Evolutionary conservation across 2,113 vertebrate species (phyloP).

Genomic region (Cnemophilus loriae): DNA sequence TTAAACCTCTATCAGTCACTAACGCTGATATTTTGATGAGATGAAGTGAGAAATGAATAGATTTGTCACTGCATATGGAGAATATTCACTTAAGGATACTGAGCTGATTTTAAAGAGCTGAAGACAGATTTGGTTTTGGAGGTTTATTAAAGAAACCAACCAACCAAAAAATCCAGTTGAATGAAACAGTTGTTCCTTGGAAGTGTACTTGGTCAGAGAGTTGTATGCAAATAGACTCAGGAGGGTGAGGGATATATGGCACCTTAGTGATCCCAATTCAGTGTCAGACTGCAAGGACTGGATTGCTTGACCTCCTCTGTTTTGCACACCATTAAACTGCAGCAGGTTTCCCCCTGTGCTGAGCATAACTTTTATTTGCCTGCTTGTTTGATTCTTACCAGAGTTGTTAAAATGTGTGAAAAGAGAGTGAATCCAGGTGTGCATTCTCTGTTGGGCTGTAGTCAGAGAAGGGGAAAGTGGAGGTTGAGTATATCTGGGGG

Average conservation of each 20-base stretch:
- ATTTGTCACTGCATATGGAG: not conserved
- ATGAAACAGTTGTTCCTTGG: not conserved
- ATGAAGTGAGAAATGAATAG: not conserved
- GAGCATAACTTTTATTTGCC: not conserved
- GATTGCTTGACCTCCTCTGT: not conserved
- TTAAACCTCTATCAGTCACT: not conserved
- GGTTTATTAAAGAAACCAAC: not conserved
- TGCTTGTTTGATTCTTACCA: not conserved
- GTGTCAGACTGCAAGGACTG: not conserved
- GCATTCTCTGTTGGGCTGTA: not conserved
- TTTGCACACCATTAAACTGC: not conserved
- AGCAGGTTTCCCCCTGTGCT: not conserved
- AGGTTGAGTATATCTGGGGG: not conserved
- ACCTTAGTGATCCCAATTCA: not conserved
- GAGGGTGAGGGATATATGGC: not conserved
- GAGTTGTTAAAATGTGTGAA: not conserved
- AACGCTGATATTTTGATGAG: not conserved
- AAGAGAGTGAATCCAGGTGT: not conserved
- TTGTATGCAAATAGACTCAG: not conserved
- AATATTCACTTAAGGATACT: not conserved
- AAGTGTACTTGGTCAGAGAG: not conserved
- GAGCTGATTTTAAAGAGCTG: not conserved
- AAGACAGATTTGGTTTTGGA: not conserved
- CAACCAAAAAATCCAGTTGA: not conserved
- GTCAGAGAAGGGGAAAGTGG: not conserved